Evolutionary conservation across 2,888 invertebrate genomes (phyloP), one percentile per base, ranked within the genome.

Genomic region (Seira sanloemensis): DNA sequence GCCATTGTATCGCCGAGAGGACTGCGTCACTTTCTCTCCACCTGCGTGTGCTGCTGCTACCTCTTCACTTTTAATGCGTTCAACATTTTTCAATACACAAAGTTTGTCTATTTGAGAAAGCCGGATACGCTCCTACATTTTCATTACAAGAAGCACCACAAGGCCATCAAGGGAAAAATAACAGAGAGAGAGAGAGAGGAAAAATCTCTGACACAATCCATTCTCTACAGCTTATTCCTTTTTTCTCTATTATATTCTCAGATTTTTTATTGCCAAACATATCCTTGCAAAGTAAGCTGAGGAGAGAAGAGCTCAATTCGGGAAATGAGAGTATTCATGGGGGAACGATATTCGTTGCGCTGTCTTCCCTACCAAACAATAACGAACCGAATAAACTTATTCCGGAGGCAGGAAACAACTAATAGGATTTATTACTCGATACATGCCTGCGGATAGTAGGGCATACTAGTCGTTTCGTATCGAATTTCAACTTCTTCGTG

Each of bases 1-100:
- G n/a, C n/a, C n/a, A n/a, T 50, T 77, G 54, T 67, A 80, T 74
- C 76, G 81, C 81, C 81, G 81, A 82, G 76, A 82, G 81, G 76
- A 82, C 76, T 82, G 81, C 81, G 81, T 76, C 50, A 82, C 23
- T 76, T 82, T 73, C n/a, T 50, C 50, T 12, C n/a, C n/a, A 50
- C 50, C 50, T 50, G 50, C 12, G 16, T 50, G 12, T 50, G 37
- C 5, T 37, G n/a, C 37, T 37, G 37, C 16, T 37, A 37, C 37
- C 12, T 37, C 4, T 12, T 37, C 12, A 37, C 37, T 37, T 37
- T 7, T 50, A 37, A 37, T 50, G 50, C 50, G n/a, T 50, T 50
- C 16, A 37, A 50, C n/a, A n/a, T 50, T 50, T 50, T 50, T 50
- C 50, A 2, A 2, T 50, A 2, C 50, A n/a, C 50, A 12, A 50